Percentiles rank a stretch among this genome's conserved stretches.
phyloP scores from a whole-genome alignment of 2,797 vertebrate genomes.

The Graptemys geographica region DNA sequence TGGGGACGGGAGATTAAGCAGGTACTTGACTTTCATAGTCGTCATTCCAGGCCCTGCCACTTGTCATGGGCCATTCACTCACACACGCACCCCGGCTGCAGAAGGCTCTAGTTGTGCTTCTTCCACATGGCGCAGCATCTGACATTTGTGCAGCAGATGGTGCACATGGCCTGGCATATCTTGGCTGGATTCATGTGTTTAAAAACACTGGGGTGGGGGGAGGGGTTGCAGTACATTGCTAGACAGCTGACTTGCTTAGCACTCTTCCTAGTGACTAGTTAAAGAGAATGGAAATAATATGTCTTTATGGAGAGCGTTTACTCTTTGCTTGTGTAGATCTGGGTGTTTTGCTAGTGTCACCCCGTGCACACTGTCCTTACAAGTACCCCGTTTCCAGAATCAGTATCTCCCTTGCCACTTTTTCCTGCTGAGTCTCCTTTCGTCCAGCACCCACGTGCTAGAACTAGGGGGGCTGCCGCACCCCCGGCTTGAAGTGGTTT shows the following conservation, averaged over 20 bases:
- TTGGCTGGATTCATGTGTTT: neutral
- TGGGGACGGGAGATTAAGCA: conserved; percentile 8
- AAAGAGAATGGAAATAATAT: neutral
- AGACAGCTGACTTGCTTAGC: conserved; percentile 53
- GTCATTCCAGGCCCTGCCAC: neutral
- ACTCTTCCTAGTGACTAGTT: neutral
- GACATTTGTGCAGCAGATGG: conserved; percentile 62
- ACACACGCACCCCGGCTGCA: neutral
- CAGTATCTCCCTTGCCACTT: neutral
- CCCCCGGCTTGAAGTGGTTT: no score
- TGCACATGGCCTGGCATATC: neutral
- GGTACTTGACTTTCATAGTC: neutral
- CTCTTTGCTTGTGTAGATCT: neutral
- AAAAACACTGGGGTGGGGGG: neutral
- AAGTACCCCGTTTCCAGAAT: neutral
- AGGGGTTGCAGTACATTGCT: neutral
- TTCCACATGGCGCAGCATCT: neutral
- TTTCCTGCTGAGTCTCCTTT: neutral
- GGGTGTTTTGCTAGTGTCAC: neutral
- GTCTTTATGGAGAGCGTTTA: neutral
- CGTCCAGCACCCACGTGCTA: neutral
- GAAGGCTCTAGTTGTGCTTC: neutral
- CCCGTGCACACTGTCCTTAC: neutral
- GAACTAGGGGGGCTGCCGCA: no score
- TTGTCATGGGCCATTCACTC: conserved; percentile 13